Evolutionary conservation across 1,140 invertebrate species (phyloP).

Genomic region (Apis florea): DNA sequence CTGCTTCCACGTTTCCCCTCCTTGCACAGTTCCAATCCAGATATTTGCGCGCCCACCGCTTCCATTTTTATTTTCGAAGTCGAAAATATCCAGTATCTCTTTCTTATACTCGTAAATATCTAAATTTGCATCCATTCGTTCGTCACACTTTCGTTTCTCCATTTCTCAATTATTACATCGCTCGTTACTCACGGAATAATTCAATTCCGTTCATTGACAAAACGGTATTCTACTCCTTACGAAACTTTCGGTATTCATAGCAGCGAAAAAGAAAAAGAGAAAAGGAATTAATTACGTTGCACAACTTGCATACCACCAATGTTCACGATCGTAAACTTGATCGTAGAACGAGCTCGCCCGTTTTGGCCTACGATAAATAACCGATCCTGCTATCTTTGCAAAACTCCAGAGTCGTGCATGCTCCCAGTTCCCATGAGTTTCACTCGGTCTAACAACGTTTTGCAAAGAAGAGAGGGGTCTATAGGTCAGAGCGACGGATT

Average conservation of each 20-base stretch:
- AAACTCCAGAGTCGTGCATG: not conserved
- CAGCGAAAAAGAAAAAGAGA: too few relatives aligned
- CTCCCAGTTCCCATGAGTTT: slow-evolving; percentile 46
- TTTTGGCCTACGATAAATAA: slow-evolving; percentile 32
- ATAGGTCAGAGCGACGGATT: slow-evolving; percentile 31
- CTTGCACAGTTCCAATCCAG: not conserved
- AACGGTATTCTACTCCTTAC: not conserved
- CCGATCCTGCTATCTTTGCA: slow-evolving; percentile 13
- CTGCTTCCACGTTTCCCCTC: slow-evolving; percentile 1
- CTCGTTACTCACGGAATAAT: too few relatives aligned
- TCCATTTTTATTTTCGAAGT: slow-evolving; percentile 25
- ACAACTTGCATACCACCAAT: not conserved
- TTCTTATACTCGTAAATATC: not conserved
- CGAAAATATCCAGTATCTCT: not conserved
- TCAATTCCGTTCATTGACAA: too few relatives aligned
- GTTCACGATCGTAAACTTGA: not conserved
- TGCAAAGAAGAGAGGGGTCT: not conserved
- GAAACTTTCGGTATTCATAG: not conserved
- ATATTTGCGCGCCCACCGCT: slow-evolving; percentile 29
- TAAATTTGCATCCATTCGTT: too few relatives aligned
- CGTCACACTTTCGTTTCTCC: too few relatives aligned
- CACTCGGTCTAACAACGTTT: slow-evolving; percentile 1
- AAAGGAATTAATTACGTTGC: slow-evolving; percentile 10
- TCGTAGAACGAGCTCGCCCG: not conserved
- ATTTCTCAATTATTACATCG: too few relatives aligned